Evolutionary conservation across 2,888 invertebrate genomes (phyloP).

Genomic region (Eilema sororculum): DNA sequence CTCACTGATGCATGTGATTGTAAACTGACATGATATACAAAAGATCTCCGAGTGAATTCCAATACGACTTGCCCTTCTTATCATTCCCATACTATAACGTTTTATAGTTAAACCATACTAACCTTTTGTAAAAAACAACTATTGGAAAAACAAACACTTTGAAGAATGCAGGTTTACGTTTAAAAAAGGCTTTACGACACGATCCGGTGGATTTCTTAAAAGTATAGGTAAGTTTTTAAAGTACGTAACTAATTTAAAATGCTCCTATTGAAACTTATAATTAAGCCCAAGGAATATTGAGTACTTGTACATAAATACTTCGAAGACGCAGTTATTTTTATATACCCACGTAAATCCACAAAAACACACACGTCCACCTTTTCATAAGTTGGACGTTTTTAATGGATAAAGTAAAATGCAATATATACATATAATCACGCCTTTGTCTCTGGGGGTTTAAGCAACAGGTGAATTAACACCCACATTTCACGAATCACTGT

Average conservation of each 20-base stretch:
- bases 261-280: slow-evolving; percentile 28
- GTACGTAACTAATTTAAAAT: slow-evolving; percentile 33
- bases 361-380: no score
- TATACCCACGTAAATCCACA: background rate
- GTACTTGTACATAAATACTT: background rate
- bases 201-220: slow-evolving; percentile 24
- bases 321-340: background rate
- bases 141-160: slow-evolving; percentile 39
- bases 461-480: no score
- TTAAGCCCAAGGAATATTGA: slow-evolving; percentile 30
- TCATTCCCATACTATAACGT: slow-evolving; percentile 42
- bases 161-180: background rate
- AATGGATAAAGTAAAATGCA: no score
- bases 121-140: slow-evolving; percentile 40
- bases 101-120: slow-evolving; percentile 32
- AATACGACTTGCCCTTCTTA: slow-evolving; percentile 44
- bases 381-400: no score
- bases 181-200: background rate
- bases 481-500: no score
- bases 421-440: no score
- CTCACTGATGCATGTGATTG: slow-evolving; percentile 59
- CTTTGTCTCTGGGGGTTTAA: no score
- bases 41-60: slow-evolving; percentile 44
- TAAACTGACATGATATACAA: slow-evolving; percentile 52
- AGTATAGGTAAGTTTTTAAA: slow-evolving; percentile 42